phyloP scores from a whole-genome alignment of 1,140 invertebrate genomes.

The Nautilus pompilius region DNA sequence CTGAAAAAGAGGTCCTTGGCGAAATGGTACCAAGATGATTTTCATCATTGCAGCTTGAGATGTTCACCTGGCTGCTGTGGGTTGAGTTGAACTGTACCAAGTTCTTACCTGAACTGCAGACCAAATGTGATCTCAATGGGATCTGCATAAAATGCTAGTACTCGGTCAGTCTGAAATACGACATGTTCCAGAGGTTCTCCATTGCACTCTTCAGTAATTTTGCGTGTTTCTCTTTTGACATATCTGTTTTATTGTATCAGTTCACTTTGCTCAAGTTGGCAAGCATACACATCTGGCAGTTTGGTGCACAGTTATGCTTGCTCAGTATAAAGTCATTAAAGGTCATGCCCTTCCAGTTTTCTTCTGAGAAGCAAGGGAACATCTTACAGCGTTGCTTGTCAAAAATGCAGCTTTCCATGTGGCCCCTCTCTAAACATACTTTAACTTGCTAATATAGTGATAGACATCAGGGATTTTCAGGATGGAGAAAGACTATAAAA shows the following conservation, averaged over 20 bases:
- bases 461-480: slow-evolving; percentile 85
- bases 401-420: slow-evolving; percentile 73
- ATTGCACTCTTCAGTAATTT: slow-evolving; percentile 92
- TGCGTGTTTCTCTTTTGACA: slow-evolving; percentile 65
- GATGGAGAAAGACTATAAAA: too few species aligned
- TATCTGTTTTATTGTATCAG: slow-evolving; percentile 86
- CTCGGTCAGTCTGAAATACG: slow-evolving; percentile 96
- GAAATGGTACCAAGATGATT: slow-evolving; percentile 88
- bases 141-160: slow-evolving; percentile 90
- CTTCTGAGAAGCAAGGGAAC: slow-evolving; percentile 59
- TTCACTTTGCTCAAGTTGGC: slow-evolving; percentile 83
- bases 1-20: slow-evolving; percentile 83
- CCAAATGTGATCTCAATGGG: slow-evolving; percentile 96
- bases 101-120: slow-evolving; percentile 61
- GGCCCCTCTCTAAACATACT: slow-evolving; percentile 92
- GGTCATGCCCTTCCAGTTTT: slow-evolving; percentile 64
- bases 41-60: slow-evolving; percentile 67
- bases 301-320: slow-evolving; percentile 87
- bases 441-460: slow-evolving; percentile 89
- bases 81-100: slow-evolving; percentile 45
- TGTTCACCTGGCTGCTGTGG: slow-evolving; percentile 59
- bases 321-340: slow-evolving; percentile 86
- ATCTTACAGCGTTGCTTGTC: slow-evolving; percentile 69
- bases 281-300: slow-evolving; percentile 96
- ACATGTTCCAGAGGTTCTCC: slow-evolving; percentile 88